Percentiles rank a stretch among this genome's conserved stretches.
phyloP scores from a whole-genome alignment of 2,113 vertebrate species.

The Phrynocephalus versicolor region DNA sequence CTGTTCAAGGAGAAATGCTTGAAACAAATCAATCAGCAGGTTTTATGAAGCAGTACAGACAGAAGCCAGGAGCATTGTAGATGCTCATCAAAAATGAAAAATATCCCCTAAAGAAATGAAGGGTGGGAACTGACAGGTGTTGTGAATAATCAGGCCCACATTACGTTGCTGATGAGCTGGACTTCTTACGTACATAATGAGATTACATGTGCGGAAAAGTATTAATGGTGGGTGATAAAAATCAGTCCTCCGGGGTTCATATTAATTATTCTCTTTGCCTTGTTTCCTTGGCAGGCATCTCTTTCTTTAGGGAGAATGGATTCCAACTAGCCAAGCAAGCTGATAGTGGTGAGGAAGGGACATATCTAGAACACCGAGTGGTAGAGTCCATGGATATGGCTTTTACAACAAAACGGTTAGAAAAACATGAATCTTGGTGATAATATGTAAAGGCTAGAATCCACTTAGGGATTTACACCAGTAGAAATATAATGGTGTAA shows the following conservation, averaged over 20 bases:
- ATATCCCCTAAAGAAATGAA: constrained; percentile 48
- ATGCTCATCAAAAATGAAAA: constrained; percentile 58
- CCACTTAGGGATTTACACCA: too few relatives aligned
- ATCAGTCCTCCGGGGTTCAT: neutral
- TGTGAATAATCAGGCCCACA: constrained; percentile 46
- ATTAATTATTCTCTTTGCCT: neutral
- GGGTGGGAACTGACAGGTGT: constrained; percentile 48
- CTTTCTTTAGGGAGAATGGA: neutral
- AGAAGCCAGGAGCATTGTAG: constrained; percentile 55
- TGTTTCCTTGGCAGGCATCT: neutral
- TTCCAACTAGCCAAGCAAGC: neutral
- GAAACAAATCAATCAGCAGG: constrained; percentile 67
- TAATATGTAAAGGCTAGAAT: too few relatives aligned
- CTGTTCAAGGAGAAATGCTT: constrained; percentile 59
- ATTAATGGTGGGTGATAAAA: constrained; percentile 4
- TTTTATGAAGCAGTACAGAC: constrained; percentile 69
- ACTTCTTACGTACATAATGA: neutral
- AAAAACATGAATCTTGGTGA: too few relatives aligned
- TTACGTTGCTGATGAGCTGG: constrained; percentile 3
- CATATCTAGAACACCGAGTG: too few relatives aligned
- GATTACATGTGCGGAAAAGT: constrained; percentile 7
- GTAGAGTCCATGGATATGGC: neutral
- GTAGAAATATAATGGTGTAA: too few relatives aligned
- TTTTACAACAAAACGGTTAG: neutral
- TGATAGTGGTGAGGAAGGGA: neutral